Conservation (phyloP, 2,113 vertebrate genomes). For the Lucifuga dentata region DNA sequence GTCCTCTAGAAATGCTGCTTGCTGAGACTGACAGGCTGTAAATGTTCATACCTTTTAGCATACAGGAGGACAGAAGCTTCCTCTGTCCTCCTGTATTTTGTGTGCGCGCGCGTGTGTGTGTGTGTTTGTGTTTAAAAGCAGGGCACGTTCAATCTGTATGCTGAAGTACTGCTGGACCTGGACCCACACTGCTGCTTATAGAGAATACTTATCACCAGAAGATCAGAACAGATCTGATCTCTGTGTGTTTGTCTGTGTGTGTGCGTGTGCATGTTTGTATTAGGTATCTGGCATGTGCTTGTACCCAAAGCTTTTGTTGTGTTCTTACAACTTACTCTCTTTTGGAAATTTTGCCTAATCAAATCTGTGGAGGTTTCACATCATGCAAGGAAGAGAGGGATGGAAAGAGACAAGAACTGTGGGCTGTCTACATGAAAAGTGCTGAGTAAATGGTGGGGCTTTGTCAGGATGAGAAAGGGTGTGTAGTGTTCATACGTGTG, state of each 20-base stretch:
- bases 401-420: background rate
- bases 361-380: background rate
- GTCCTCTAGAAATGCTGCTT: background rate
- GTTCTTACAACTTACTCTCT: slow-evolving; percentile 6
- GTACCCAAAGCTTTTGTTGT: background rate
- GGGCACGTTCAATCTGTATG: slow-evolving; percentile 19
- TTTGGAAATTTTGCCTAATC: slow-evolving; percentile 4
- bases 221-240: slow-evolving; percentile 22
- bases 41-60: background rate
- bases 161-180: slow-evolving; percentile 10
- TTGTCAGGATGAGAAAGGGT: background rate
- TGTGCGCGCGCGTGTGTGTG: slow-evolving; percentile 5
- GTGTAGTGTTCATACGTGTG: slow-evolving; percentile 22
- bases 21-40: background rate
- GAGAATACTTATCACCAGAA: slow-evolving; percentile 27
- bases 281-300: background rate
- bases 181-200: slow-evolving; percentile 24
- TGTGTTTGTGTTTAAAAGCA: slow-evolving; percentile 33
- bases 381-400: background rate
- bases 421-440: background rate
- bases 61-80: background rate
- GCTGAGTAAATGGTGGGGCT: background rate
- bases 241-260: slow-evolving; percentile 4
- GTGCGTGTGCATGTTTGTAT: too few relatives aligned
- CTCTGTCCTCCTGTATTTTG: background rate